Conservation (phyloP, 2,888 invertebrate genomes). For the Sabatieria punctata region DNA sequence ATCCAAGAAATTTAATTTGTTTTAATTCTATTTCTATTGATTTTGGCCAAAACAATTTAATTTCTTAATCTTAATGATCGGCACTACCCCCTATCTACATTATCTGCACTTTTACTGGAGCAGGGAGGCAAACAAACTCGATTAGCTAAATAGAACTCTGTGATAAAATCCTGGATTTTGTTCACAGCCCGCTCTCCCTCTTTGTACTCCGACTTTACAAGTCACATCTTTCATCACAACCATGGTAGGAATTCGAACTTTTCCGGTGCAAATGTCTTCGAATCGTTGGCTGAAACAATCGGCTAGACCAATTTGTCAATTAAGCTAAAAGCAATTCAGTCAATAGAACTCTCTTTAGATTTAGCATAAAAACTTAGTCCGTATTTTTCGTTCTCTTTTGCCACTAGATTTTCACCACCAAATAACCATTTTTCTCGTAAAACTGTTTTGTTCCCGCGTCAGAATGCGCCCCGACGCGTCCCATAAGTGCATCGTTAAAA, state of each 20-base stretch:
- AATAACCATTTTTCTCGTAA: conserved; percentile 61
- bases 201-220: conserved; percentile 42
- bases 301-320: too few relatives aligned
- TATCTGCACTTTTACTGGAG: too few relatives aligned
- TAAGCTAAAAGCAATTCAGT: too few relatives aligned
- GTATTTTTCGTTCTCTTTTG: conserved; percentile 46
- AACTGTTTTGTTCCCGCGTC: conserved; percentile 47
- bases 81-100: too few relatives aligned
- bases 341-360: too few relatives aligned
- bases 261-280: conserved; percentile 49
- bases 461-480: conserved; percentile 31
- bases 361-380: too few relatives aligned
- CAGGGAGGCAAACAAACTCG: too few relatives aligned
- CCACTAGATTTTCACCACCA: conserved; percentile 52
- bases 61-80: too few relatives aligned
- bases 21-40: too few relatives aligned
- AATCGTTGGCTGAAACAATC: conserved; percentile 48
- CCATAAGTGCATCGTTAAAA: too few relatives aligned
- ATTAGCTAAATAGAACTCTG: conserved; percentile 52
- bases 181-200: conserved; percentile 51
- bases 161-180: conserved; percentile 61
- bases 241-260: conserved; percentile 38
- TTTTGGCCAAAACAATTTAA: too few relatives aligned
- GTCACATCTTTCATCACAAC: conserved; percentile 52
- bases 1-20: too few relatives aligned